These are phyloP conservation scores for Baryphthengus martii DNA, from an alignment of 2,113 vertebrate genomes.

Conservation along the genomic window DNA sequence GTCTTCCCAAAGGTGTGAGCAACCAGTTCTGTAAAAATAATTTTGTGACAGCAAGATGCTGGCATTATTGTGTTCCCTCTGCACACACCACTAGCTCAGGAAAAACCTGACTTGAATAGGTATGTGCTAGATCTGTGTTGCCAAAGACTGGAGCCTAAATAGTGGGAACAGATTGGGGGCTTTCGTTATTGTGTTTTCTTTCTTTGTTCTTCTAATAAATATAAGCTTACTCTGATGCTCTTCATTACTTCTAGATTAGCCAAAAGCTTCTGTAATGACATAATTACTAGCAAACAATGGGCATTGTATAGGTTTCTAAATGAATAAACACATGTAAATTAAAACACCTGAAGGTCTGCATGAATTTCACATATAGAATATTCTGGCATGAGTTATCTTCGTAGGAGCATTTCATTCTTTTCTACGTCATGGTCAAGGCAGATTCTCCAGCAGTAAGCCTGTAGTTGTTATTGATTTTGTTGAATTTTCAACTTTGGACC, in stretches of 20 bases:
- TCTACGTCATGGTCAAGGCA: not conserved
- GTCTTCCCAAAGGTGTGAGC: not conserved
- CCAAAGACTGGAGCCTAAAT: not conserved
- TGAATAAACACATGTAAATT: not conserved
- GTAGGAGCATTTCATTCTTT: not conserved
- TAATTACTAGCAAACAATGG: not conserved
- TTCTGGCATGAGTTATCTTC: not conserved
- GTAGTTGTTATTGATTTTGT: constrained; percentile 33
- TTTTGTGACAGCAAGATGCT: not conserved
- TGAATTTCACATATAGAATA: not conserved
- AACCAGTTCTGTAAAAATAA: not conserved
- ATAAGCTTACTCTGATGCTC: not conserved
- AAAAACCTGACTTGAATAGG: not conserved
- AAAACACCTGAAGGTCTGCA: not conserved
- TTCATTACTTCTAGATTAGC: not conserved
- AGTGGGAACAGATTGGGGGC: not conserved
- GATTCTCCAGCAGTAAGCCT: not conserved
- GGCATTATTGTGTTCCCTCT: not conserved
- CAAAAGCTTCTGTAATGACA: not conserved
- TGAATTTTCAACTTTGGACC: constrained; percentile 53
- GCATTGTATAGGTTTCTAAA: not conserved
- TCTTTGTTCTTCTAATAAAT: constrained; percentile 3
- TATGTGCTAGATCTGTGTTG: not conserved
- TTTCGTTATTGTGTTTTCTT: not conserved
- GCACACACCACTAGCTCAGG: not conserved